Base-by-base conservation (phyloP, 2,797 vertebrate genomes). In the Ptychadena robeensis region DNA sequence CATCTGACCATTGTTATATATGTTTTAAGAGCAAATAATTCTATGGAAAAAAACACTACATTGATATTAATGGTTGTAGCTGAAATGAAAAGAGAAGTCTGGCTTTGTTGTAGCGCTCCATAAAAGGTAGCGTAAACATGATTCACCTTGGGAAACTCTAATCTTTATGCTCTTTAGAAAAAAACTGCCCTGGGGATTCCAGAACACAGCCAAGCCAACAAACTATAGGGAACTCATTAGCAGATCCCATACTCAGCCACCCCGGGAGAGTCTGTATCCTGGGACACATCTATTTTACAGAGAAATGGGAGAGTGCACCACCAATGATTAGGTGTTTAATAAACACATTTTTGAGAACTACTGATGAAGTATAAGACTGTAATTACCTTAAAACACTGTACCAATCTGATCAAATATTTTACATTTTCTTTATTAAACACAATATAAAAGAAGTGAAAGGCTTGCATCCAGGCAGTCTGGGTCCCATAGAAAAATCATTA, bases 221-320 rank as follows among this genome's bases (percentile, higher is more conserved):
- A 15, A 61, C 77, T 75, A 53, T 35, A 38, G 82, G 82, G 82
- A 84, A 18, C 82, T 85, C 71, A 85, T 85, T 85, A 85, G 78
- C 53, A 76, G 34, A 40, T 9, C 28, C 76, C 35, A 64, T 59
- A 40, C 40, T 38, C 37, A 66, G 4, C 18, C 38, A 63, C 30
- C 37, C 63, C 27, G n/a, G 38, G 30, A 82, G 40, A 44, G 30
- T 30, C n/a, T 27, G 31, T 22, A 32, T 64, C 77, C 73, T 28
- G 38, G 30, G 53, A 75, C 48, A 37, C 48, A 75, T 63, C 57
- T 75, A 35, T 73, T 48, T 75, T 9, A 9, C 25, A 34, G 63
- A 31, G 32, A 64, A 64, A 63, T 32, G 32, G 4, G 27, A 66
- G 28, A 38, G 35, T 30, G 76, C 9, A 61, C 44, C 53, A 35